A percentile compares a stretch with the other conserved stretches of the same genome.
phyloP scores from a whole-genome alignment of 2,113 vertebrate genomes.

The Indri indri region DNA sequence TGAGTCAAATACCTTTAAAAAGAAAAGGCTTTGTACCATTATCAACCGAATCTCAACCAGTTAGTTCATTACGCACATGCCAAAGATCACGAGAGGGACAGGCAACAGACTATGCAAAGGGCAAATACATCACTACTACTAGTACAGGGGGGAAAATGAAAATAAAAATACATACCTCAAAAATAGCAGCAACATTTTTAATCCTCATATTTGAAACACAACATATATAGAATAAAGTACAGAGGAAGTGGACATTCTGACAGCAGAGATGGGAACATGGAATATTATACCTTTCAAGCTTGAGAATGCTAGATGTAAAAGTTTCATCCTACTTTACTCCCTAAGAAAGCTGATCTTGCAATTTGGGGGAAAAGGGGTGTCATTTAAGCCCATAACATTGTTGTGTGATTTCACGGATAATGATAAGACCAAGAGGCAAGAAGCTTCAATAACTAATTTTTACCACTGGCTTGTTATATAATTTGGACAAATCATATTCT shows the following conservation, averaged over 20 bases:
- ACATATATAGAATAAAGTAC: slow-evolving; percentile 1
- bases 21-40: neutral
- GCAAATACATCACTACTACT: neutral
- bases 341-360: neutral
- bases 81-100: neutral
- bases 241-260: neutral
- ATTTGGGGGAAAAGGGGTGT: no score
- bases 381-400: neutral
- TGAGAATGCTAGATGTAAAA: neutral
- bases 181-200: neutral
- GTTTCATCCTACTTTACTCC: neutral
- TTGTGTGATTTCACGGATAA: neutral
- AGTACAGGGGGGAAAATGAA: neutral
- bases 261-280: neutral
- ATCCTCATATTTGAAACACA: neutral
- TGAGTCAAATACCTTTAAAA: neutral
- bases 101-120: neutral
- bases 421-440: slow-evolving; percentile 6
- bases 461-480: neutral
- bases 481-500: slow-evolving; percentile 21
- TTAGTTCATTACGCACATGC: neutral
- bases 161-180: neutral
- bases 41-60: neutral
- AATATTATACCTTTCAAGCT: neutral
- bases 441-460: neutral